phyloP scores from a whole-genome alignment of 2,113 vertebrate species.

The Mustela lutreola region DNA sequence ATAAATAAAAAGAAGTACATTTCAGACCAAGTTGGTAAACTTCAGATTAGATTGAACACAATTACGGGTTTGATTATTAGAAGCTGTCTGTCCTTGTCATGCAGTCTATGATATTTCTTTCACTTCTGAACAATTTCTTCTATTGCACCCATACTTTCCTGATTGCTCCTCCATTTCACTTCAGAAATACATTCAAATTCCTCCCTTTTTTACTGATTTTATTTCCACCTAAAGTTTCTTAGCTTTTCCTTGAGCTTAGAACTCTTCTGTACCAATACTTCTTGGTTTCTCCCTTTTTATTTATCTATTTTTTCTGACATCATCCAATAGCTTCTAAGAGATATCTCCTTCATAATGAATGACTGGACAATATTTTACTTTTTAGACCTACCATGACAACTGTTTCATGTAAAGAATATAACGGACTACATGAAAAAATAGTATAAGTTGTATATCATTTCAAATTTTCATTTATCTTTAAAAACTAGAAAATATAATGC shows the following conservation, averaged over 20 bases:
- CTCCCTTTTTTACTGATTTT: background rate
- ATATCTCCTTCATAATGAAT: background rate
- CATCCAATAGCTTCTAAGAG: background rate
- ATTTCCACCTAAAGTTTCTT: background rate
- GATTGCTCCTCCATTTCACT: background rate
- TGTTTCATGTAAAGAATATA: background rate
- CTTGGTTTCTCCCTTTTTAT: background rate
- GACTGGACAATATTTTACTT: background rate
- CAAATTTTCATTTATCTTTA: conserved; percentile 13
- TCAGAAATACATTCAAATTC: background rate
- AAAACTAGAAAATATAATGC: background rate
- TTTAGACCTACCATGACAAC: background rate
- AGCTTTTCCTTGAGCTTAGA: background rate
- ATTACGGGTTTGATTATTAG: background rate
- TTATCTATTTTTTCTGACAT: background rate
- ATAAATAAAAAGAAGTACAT: background rate
- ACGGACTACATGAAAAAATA: background rate
- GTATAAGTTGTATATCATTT: background rate
- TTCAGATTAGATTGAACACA: background rate
- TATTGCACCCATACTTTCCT: background rate
- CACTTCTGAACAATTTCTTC: background rate
- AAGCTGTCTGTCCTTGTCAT: background rate
- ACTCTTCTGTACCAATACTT: background rate
- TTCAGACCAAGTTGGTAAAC: background rate
- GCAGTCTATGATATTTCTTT: background rate